These are phyloP conservation scores for Philopotamus ludificatus DNA, from an alignment of 1,140 invertebrate genomes.

Conservation along the genomic window DNA sequence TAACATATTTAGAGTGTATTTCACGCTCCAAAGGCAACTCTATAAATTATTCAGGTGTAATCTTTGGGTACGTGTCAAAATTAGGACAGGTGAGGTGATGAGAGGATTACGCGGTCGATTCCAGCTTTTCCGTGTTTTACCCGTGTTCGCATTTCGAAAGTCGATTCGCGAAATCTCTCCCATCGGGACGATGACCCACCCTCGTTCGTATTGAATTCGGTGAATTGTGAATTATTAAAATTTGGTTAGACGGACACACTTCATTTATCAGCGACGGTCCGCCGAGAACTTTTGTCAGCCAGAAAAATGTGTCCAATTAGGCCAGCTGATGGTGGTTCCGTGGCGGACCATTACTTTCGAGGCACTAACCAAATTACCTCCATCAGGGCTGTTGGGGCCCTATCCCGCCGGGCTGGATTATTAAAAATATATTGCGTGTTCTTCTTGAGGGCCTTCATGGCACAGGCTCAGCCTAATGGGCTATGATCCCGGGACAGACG, in stretches of 20 bases:
- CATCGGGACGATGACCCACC: not conserved
- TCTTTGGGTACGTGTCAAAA: slow-evolving; percentile 8
- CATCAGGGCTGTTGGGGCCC: slow-evolving; percentile 8
- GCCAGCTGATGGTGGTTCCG: slow-evolving; percentile 40
- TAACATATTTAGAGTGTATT: too few species aligned
- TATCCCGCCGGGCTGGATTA: slow-evolving; percentile 33
- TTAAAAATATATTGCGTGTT: slow-evolving; percentile 40
- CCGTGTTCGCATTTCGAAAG: not conserved
- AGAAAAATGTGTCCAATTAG: slow-evolving; percentile 43
- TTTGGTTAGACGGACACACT: too few species aligned
- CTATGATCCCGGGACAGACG: too few species aligned
- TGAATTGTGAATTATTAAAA: too few species aligned
- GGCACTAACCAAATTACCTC: slow-evolving; percentile 42
- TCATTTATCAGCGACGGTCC: slow-evolving; percentile 35
- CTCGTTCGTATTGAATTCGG: too few species aligned
- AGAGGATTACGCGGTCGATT: slow-evolving; percentile 6
- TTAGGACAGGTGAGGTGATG: slow-evolving; percentile 10
- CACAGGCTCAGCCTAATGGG: slow-evolving; percentile 23
- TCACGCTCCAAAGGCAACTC: not conserved
- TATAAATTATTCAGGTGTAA: slow-evolving; percentile 3
- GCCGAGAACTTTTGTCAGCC: slow-evolving; percentile 39
- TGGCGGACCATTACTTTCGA: slow-evolving; percentile 39
- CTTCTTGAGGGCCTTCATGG: slow-evolving; percentile 26
- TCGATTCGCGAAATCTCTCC: not conserved
- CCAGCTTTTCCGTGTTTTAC: slow-evolving; percentile 1